phyloP scores from a whole-genome alignment of 2,797 vertebrate genomes.

The Myotis vivesi region DNA sequence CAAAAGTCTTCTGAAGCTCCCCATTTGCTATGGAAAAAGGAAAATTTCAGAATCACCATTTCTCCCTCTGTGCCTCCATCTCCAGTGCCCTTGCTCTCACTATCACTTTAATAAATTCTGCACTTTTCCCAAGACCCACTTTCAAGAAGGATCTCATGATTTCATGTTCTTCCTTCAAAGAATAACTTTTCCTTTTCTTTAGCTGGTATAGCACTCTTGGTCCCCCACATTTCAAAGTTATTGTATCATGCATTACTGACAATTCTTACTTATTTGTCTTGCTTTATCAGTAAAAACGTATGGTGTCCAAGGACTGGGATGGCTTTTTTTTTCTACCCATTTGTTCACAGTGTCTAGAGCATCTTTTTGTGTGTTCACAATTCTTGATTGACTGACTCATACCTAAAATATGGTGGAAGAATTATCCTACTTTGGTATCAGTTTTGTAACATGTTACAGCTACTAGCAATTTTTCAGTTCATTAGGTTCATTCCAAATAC shows the following conservation, averaged over 20 bases:
- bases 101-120: not conserved
- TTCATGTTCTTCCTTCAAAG: not conserved
- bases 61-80: not conserved
- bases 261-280: conserved; percentile 20
- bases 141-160: not conserved
- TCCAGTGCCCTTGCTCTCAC: not conserved
- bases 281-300: not conserved
- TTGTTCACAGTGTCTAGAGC: not conserved
- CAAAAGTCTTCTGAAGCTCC: not conserved
- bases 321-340: not conserved
- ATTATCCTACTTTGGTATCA: not conserved
- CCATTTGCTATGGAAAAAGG: not conserved
- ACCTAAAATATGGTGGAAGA: not conserved
- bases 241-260: not conserved
- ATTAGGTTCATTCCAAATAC: not conserved
- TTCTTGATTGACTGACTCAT: not conserved
- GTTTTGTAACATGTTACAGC: not conserved
- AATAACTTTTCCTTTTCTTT: conserved; percentile 11
- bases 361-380: not conserved
- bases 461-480: not conserved
- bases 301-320: not conserved
- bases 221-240: conserved; percentile 8
- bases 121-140: not conserved
- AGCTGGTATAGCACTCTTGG: not conserved
- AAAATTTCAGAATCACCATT: not conserved